A percentile compares a stretch with the other conserved stretches of the same genome.
Evolutionary conservation across 2,888 invertebrate species (phyloP).

Genomic region (Rhimphoctona megacephalus): DNA sequence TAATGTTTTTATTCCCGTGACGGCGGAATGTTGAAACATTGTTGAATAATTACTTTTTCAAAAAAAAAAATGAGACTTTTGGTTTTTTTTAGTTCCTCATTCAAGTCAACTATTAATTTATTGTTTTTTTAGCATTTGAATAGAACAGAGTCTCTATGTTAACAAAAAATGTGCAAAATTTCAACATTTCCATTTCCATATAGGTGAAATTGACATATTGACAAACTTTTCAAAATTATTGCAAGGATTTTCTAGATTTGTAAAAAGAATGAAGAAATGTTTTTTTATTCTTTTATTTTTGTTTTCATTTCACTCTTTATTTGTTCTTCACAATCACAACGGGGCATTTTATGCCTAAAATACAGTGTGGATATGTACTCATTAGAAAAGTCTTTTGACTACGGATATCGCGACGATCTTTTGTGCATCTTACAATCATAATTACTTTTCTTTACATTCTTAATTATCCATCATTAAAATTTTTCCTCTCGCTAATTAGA

Average conservation of each 20-base stretch:
- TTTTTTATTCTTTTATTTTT: slow-evolving; percentile 57
- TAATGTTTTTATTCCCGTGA: not conserved
- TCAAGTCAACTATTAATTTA: no score
- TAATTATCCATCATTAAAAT: slow-evolving; percentile 39
- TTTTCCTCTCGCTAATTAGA: slow-evolving; percentile 72
- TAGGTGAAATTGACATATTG: not conserved
- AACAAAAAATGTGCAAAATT: not conserved
- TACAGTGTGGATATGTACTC: slow-evolving; percentile 77
- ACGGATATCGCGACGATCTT: slow-evolving; percentile 63
- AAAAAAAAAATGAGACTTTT: not conserved
- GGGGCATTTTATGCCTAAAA: slow-evolving; percentile 72
- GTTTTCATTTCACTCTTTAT: slow-evolving; percentile 59
- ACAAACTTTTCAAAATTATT: not conserved
- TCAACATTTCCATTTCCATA: not conserved
- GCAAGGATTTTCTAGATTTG: not conserved
- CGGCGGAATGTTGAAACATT: not conserved
- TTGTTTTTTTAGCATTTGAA: no score
- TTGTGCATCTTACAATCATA: slow-evolving; percentile 63
- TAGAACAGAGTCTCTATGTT: no score
- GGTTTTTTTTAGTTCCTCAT: not conserved
- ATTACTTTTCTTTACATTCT: slow-evolving; percentile 44
- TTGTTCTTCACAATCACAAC: slow-evolving; percentile 76
- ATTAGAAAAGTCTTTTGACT: slow-evolving; percentile 79
- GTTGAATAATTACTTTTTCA: not conserved
- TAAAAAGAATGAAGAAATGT: not conserved